Evolutionary conservation across 2,113 vertebrate genomes (phyloP).

Genomic region (Macroglossus sobrinus): DNA sequence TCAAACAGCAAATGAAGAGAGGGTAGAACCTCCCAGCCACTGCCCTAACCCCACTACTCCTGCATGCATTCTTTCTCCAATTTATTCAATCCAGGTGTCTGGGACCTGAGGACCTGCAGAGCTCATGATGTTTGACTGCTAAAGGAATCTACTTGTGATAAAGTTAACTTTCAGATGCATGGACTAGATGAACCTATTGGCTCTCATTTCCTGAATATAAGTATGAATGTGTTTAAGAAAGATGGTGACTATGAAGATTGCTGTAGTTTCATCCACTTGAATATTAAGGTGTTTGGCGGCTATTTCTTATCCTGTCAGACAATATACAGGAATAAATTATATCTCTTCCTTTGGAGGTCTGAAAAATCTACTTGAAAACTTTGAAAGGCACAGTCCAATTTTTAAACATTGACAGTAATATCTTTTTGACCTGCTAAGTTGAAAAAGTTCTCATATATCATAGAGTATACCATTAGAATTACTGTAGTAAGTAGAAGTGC

Average conservation of each 20-base stretch:
- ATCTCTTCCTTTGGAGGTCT: not conserved
- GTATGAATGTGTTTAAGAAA: not conserved
- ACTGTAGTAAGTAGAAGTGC: no score
- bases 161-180: not conserved
- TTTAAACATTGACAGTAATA: not conserved
- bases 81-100: not conserved
- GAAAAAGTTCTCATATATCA: not conserved
- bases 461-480: no score
- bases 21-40: not conserved
- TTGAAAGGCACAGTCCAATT: not conserved
- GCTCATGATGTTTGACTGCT: not conserved
- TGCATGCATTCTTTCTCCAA: not conserved
- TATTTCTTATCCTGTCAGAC: not conserved
- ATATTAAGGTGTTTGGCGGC: slow-evolving; percentile 37
- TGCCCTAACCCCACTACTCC: not conserved
- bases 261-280: slow-evolving; percentile 54
- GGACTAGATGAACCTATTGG: not conserved
- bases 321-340: no score
- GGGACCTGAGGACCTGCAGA: not conserved
- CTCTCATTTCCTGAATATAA: slow-evolving; percentile 18
- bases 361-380: not conserved
- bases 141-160: not conserved
- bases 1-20: no score
- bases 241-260: not conserved
- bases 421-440: not conserved